Evolutionary conservation across 2,797 vertebrate species (phyloP).

Genomic region (Xerus rutilus): DNA sequence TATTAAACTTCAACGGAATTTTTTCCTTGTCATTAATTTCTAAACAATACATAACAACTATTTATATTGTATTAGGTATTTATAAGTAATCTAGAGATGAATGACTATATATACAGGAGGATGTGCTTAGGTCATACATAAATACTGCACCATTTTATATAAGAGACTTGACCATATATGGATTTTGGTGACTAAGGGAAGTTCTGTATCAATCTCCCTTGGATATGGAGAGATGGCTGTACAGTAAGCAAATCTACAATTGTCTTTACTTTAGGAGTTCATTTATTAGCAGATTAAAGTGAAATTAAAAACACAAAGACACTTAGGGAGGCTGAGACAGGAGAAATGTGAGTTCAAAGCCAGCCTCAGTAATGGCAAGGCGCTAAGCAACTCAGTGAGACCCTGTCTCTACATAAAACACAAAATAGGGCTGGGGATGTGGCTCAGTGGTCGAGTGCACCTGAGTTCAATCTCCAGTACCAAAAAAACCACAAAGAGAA

Average conservation of each 20-base stretch:
- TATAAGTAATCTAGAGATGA: neutral
- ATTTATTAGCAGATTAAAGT: neutral
- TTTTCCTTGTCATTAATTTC: neutral
- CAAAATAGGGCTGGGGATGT: no score
- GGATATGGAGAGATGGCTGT: neutral
- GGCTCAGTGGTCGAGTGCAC: no score
- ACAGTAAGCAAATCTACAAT: neutral
- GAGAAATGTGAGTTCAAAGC: no score
- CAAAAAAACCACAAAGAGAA: neutral
- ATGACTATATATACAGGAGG: neutral
- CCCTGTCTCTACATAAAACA: no score
- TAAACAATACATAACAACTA: neutral
- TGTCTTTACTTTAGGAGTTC: neutral
- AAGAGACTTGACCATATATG: neutral
- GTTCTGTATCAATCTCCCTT: neutral
- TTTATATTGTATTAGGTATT: neutral
- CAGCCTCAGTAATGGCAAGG: no score
- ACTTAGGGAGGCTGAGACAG: no score
- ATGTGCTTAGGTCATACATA: neutral
- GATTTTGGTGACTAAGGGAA: neutral
- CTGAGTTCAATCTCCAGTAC: no score
- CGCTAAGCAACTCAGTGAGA: no score
- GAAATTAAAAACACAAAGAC: slow-evolving; percentile 12
- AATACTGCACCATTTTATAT: neutral
- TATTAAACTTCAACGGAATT: neutral